Conservation (phyloP, 1,140 invertebrate genomes). For the Paraescarpia echinospica region DNA sequence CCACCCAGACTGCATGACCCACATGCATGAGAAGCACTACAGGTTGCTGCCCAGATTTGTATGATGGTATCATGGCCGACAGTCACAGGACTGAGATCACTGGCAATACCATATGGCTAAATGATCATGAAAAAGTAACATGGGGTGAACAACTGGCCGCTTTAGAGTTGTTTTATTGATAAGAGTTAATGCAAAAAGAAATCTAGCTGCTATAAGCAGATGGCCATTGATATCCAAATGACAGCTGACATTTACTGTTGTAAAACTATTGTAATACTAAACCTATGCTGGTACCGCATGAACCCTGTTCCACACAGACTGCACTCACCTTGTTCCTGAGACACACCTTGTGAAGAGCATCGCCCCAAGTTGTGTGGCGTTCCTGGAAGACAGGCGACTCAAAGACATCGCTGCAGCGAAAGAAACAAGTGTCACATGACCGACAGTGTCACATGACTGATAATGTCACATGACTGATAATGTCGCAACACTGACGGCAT, state of each 20-base stretch:
- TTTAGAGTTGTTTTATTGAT: too few species aligned
- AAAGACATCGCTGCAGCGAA: slow-evolving; percentile 29
- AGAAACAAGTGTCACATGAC: background rate
- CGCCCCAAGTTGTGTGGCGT: slow-evolving; percentile 67
- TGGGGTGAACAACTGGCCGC: too few species aligned
- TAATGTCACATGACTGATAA: background rate
- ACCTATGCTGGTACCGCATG: background rate
- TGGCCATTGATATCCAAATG: background rate
- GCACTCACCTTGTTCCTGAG: slow-evolving; percentile 66
- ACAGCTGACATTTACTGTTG: background rate
- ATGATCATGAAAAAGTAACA: too few species aligned
- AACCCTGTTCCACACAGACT: background rate
- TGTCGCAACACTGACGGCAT: background rate
- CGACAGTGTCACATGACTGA: background rate
- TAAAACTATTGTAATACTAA: background rate
- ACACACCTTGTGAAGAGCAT: slow-evolving; percentile 74
- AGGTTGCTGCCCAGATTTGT: background rate
- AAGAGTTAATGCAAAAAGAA: too few species aligned
- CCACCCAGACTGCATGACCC: too few species aligned
- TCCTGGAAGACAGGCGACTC: slow-evolving; percentile 14
- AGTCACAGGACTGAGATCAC: too few species aligned
- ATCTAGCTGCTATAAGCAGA: too few species aligned
- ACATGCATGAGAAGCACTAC: too few species aligned
- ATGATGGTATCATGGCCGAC: too few species aligned
- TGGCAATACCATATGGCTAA: too few species aligned